Evolutionary conservation across 64 coral and sea anemone species (phyloP).

Genomic region (Porites australiensis): DNA sequence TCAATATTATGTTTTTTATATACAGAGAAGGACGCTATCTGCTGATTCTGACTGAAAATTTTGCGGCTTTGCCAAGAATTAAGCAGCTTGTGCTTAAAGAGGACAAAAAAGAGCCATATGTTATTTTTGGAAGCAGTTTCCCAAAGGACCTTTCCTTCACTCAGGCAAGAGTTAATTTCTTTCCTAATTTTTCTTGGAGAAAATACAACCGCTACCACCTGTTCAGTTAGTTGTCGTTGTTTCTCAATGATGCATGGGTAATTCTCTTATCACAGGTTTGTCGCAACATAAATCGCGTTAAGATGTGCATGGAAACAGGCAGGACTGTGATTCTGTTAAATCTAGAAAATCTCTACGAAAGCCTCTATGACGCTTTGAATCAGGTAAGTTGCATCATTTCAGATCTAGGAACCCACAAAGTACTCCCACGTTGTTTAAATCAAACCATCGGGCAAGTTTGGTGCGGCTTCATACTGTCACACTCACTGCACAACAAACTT

Average conservation of each 20-base stretch:
- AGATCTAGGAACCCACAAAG: no score
- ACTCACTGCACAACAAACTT: no score
- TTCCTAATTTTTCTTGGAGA: no score
- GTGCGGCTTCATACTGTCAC: no score
- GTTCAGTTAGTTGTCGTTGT: not conserved
- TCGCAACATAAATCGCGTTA: slow-evolving; percentile 73
- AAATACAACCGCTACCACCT: not conserved
- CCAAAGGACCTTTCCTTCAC: slow-evolving; percentile 48
- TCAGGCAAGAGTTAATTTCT: not conserved
- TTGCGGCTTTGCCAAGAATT: slow-evolving; percentile 77
- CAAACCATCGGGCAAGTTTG: no score
- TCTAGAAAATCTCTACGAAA: slow-evolving; percentile 69
- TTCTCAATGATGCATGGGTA: not conserved
- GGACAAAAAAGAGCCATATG: slow-evolving; percentile 57
- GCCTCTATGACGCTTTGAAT: slow-evolving; percentile 71
- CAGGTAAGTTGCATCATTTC: slow-evolving; percentile 36
- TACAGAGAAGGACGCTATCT: slow-evolving; percentile 86
- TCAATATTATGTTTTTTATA: not conserved
- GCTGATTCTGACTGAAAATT: slow-evolving; percentile 83
- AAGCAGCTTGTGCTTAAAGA: slow-evolving; percentile 65
- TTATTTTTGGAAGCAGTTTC: slow-evolving; percentile 85
- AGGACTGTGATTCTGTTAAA: slow-evolving; percentile 68
- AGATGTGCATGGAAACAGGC: slow-evolving; percentile 78
- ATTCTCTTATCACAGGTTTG: slow-evolving; percentile 46
- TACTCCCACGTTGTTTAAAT: no score